These are phyloP conservation scores for Acarapis woodi DNA, from an alignment of 1,140 invertebrate species.

Conservation along the genomic window DNA sequence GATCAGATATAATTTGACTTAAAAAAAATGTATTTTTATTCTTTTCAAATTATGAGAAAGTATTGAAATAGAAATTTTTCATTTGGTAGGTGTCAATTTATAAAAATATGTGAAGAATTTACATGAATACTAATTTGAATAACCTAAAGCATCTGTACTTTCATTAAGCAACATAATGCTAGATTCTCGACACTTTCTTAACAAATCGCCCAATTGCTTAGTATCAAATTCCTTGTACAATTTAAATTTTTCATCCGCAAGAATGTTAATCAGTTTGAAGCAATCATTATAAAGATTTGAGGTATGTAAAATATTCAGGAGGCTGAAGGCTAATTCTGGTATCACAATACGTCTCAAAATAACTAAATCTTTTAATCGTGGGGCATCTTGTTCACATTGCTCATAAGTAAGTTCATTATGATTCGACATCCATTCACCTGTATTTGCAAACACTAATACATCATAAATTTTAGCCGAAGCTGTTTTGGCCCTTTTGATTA, in stretches of 20 bases:
- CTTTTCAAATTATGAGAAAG: too few species aligned
- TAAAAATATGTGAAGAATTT: too few species aligned
- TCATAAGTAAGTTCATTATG: constrained; percentile 14
- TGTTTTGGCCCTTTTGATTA: constrained; percentile 31
- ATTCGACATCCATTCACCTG: constrained; percentile 65
- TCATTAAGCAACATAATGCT: constrained; percentile 38
- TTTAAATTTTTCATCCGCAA: constrained; percentile 41
- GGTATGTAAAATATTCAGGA: constrained; percentile 43
- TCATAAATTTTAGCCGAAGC: constrained; percentile 54
- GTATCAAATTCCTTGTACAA: constrained; percentile 48
- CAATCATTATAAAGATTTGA: constrained; percentile 35
- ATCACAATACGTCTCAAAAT: constrained; percentile 45
- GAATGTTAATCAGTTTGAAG: constrained; percentile 40
- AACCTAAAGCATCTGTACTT: constrained; percentile 22
- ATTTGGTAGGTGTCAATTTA: too few species aligned
- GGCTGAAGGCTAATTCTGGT: constrained; percentile 38
- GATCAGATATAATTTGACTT: too few species aligned
- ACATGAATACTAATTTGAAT: constrained; percentile 9
- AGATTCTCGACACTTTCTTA: constrained; percentile 44
- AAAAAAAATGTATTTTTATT: too few species aligned
- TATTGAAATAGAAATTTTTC: too few species aligned
- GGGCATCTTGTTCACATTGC: constrained; percentile 6
- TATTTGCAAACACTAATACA: constrained; percentile 54
- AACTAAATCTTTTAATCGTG: constrained; percentile 26
- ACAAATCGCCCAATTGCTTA: constrained; percentile 37